Conservation (phyloP, 2,797 vertebrate species). For the Brachyalestes nurse region DNA sequence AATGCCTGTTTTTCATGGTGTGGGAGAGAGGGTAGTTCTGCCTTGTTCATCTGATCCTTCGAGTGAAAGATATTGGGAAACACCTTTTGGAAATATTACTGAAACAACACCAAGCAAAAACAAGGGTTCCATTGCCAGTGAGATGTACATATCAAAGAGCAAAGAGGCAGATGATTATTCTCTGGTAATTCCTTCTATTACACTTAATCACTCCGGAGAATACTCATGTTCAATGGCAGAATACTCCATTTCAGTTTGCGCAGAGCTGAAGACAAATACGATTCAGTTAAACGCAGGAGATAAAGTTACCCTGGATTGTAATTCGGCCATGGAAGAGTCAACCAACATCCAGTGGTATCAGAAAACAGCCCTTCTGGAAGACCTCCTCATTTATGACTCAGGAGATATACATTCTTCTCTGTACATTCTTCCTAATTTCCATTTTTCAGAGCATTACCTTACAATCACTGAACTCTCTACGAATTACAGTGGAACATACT, state of each 20-base stretch:
- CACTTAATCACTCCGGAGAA: slow-evolving; percentile 58
- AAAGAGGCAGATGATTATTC: slow-evolving; percentile 55
- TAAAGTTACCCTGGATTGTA: slow-evolving; percentile 58
- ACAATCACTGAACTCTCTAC: slow-evolving; percentile 49
- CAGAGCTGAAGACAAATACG: slow-evolving; percentile 27
- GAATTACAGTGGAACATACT: slow-evolving; percentile 64
- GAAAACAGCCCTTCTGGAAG: background rate
- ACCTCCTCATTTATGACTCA: slow-evolving; percentile 60
- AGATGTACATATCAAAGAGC: slow-evolving; percentile 54
- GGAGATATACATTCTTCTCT: slow-evolving; percentile 37
- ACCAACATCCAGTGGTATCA: slow-evolving; percentile 71
- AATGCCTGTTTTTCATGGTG: slow-evolving; percentile 59
- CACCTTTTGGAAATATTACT: slow-evolving; percentile 68
- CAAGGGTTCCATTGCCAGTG: background rate
- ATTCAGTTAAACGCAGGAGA: background rate
- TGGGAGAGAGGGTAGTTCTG: slow-evolving; percentile 68
- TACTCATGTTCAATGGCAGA: slow-evolving; percentile 67
- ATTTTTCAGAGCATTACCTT: slow-evolving; percentile 45
- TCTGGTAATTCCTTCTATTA: slow-evolving; percentile 65
- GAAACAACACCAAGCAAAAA: slow-evolving; percentile 16
- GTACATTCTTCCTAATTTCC: slow-evolving; percentile 29
- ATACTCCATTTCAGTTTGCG: slow-evolving; percentile 68
- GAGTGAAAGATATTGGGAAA: slow-evolving; percentile 68
- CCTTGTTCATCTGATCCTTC: slow-evolving; percentile 59
- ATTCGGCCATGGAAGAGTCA: background rate